Percentiles rank a stretch among this genome's conserved stretches.
phyloP scores from a whole-genome alignment of 2,888 invertebrate species.

The Tetheella fluctuosa region DNA sequence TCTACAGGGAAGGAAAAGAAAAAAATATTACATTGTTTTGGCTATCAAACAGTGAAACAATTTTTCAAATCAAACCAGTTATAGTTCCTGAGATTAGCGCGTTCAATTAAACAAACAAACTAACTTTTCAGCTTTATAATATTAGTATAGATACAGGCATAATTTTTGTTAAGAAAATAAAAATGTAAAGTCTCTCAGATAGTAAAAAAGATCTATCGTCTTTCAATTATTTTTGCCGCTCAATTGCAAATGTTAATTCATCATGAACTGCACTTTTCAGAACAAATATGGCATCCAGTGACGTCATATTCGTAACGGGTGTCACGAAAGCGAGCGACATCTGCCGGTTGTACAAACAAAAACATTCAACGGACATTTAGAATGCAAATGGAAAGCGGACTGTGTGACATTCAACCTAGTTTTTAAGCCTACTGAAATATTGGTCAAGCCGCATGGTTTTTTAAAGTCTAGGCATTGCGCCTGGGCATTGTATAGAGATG shows the following conservation, averaged over 20 bases:
- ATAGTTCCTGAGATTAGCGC: too few species aligned
- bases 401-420: conserved; percentile 35
- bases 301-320: conserved; percentile 20
- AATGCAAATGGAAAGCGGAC: conserved; percentile 42
- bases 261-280: neutral
- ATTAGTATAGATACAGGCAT: too few species aligned
- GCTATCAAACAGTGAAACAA: too few species aligned
- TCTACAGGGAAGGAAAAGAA: too few species aligned
- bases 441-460: neutral
- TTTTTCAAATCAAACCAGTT: too few species aligned
- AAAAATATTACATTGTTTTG: too few species aligned
- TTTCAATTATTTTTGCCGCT: neutral
- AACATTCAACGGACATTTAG: conserved; percentile 40
- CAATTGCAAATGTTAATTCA: neutral
- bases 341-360: conserved; percentile 41
- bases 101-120: too few species aligned
- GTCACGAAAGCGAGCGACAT: conserved; percentile 26
- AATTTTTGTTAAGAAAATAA: too few species aligned
- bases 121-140: too few species aligned
- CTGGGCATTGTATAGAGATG: neutral
- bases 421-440: conserved; percentile 29
- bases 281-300: neutral
- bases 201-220: neutral
- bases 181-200: too few species aligned
- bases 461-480: neutral